phyloP scores from a whole-genome alignment of 1,140 invertebrate species.

The Drosophila santomea region DNA sequence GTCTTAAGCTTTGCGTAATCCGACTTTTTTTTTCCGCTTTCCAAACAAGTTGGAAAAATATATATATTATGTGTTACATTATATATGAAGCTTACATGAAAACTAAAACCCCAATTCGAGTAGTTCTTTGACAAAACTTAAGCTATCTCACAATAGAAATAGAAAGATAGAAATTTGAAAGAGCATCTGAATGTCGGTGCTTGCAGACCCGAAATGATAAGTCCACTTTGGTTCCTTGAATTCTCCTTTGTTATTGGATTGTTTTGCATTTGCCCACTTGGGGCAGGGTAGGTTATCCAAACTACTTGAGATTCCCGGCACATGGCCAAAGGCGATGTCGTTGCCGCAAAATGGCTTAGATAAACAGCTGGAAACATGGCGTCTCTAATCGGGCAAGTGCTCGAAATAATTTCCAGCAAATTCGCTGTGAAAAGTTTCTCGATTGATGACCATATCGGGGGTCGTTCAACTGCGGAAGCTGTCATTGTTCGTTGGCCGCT shows the following conservation, averaged over 20 bases:
- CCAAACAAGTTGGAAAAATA: no score
- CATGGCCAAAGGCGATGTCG: conserved; percentile 45
- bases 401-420: conserved; percentile 71
- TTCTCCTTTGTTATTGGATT: conserved; percentile 43
- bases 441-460: conserved; percentile 56
- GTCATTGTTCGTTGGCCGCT: conserved; percentile 70
- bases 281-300: conserved; percentile 46
- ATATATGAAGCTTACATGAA: no score
- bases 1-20: background rate
- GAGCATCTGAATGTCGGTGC: conserved; percentile 22
- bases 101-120: no score
- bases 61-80: no score
- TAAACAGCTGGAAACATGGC: conserved; percentile 60
- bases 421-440: conserved; percentile 57
- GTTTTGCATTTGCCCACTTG: conserved; percentile 61
- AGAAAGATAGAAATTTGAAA: background rate
- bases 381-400: conserved; percentile 76
- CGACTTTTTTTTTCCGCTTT: no score
- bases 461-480: conserved; percentile 21
- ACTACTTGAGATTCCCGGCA: conserved; percentile 71
- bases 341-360: conserved; percentile 61
- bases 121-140: no score
- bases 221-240: conserved; percentile 21
- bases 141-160: no score
- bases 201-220: background rate